Evolutionary conservation across 2,888 invertebrate species (phyloP), one percentile per base, ranked within the genome.

Genomic region (Drosophila kanekoi): DNA sequence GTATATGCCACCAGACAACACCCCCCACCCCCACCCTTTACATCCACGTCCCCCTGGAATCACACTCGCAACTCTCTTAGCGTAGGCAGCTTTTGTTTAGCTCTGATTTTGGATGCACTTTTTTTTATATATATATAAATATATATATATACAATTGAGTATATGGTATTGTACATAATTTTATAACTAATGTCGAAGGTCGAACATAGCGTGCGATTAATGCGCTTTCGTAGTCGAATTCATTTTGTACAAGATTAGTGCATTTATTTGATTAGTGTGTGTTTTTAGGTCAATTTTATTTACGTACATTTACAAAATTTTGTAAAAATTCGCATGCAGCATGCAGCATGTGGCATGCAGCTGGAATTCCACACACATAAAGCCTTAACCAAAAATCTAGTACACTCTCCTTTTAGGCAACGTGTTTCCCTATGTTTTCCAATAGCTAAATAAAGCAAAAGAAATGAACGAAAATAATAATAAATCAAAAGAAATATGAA

Each of bases 81-180:
- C 77, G 83, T 77, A 75, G 80, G 80, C 80, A 77, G 85, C 87
- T 87, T 81, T 82, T 66, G 57, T 75, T 87, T 79, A 79, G 87
- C 67, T 87, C 79, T 77, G 82, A 64, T 79, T 79, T 87, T 73
- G 79, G 72, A 87, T 78, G 84, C 81, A 82, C 85, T 81, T 85
- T 83, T 77, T 72, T 62, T n/a, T 14, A n/a, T 37, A 37, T 38
- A 61, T 32, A 49, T 48, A 60, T 33, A 52, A 40, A 69, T 54
- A 64, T 48, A 44, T 38, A 51, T 58, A 49, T 37, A 48, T 64
- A 64, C 56, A 23, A n/a, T 56, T 13, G 49, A 5, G 35, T 61
- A 72, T 51, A 56, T 59, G 62, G 51, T 70, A 62, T 68, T 76
- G 75, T 76, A 76, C 56, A 76, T 76, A 77, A 69, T 72, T 77